Base-by-base conservation (phyloP, 2,888 invertebrate genomes). In the Mactromeris polynyma region DNA sequence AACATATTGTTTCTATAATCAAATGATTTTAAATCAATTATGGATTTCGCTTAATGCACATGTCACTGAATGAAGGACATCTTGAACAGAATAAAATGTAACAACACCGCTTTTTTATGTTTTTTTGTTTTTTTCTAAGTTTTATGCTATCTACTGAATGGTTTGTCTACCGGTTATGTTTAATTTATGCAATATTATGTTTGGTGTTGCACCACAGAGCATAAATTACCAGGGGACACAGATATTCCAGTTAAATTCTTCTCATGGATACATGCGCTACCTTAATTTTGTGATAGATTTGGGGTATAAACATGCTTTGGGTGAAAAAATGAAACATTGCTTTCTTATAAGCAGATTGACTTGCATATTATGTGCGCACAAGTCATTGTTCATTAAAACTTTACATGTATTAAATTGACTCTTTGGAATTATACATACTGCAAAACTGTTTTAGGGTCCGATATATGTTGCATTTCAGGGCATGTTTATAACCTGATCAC, bases 231-330 rank as follows among this genome's bases (percentile, higher is more conserved):
- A n/a, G 58, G 26, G 26, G 4, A 54, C 21, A 51, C 2, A 51
- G 9, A 58, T n/a, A 19, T 21, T 58, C n/a, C 21, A 58, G 26
- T n/a, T 58, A 6, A 19, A 58, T 2, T n/a, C 17, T n/a, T n/a
- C 3, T 19, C 58, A 19, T n/a, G 58, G 58, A n/a, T 58, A 26
- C 58, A 26, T 51, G 14, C 6, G 42, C 26, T 64, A 64, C 58
- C 58, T 64, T n/a, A 64, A 26, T 64, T 26, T 64, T 64, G 58
- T 64, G 58, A 64, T 64, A 64, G 58, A 58, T 58, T 58, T n/a
- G 58, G 26, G 58, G 58, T 64, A 26, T 64, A 64, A 64, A 64
- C 58, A 64, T 64, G 58, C 58, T 64, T 64, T 64, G n/a, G 11
- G 26, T n/a, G 21, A 26, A 11, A 46, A 17, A 17, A 11, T 46